phyloP scores from a whole-genome alignment of 2,888 invertebrate genomes.

The Lithodes maja region DNA sequence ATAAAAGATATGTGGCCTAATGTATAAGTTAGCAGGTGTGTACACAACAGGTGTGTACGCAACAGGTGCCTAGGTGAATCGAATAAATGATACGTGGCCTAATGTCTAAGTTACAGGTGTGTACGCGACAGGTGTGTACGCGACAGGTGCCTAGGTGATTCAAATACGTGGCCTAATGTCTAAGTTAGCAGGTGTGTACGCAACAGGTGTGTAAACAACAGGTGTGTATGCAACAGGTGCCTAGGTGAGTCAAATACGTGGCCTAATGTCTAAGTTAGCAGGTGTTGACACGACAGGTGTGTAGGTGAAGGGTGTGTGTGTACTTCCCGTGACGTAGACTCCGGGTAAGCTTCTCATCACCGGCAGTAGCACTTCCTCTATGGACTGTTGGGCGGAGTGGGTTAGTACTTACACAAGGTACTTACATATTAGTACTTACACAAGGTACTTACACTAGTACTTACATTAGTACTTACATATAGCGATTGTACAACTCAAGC shows the following conservation, averaged over 20 bases:
- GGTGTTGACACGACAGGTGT: slow-evolving; percentile 4
- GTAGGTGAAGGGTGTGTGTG: neutral
- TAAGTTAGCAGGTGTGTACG: neutral
- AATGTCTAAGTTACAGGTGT: neutral
- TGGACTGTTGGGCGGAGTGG: slow-evolving; percentile 18
- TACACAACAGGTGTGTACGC: neutral
- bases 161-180: neutral
- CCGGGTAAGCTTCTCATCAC: slow-evolving; percentile 27
- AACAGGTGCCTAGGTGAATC: neutral
- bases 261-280: neutral
- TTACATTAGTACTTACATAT: slow-evolving; percentile 6
- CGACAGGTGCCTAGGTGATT: neutral
- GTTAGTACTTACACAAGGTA: neutral
- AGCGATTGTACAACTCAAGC: too few relatives aligned
- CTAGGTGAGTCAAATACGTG: neutral
- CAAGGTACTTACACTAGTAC: neutral
- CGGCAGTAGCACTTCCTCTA: slow-evolving; percentile 45
- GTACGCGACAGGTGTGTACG: neutral
- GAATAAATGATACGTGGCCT: neutral
- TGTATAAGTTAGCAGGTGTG: neutral
- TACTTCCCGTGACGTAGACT: slow-evolving; percentile 51
- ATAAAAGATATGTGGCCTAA: neutral
- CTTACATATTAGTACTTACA: neutral
- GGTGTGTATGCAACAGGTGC: neutral
- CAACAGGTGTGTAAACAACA: neutral